Base-by-base conservation (phyloP, 1,140 invertebrate genomes). In the Callitettix versicolor region DNA sequence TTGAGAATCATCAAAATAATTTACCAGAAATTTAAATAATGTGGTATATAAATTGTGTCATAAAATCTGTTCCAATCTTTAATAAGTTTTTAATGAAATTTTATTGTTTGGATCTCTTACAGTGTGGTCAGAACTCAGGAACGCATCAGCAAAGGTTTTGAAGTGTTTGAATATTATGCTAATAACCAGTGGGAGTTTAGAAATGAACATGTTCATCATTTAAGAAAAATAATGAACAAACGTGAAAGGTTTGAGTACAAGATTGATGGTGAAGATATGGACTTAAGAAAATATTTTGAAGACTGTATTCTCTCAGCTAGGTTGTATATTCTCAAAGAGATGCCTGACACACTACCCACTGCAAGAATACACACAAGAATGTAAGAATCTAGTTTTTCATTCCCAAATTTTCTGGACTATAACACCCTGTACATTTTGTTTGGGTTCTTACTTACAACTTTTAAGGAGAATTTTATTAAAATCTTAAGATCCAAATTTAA, bases 171-270 rank as follows among this genome's bases (percentile, higher is more conserved):
- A 62, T 90, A 88, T 63, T 90, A 90, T 64, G 85, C 85, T 0
- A 90, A 87, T 63, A 88, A 86, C 64, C 84, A 87, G 55, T 90
- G 86, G 86, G 85, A 87, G 60, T 90, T 90, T 64, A 76, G 78
- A 42, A 85, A 83, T 36, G 75, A 80, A 22, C 76, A 79, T 57
- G 70, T 76, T 0, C 77, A 81, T 61, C 56, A 71, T 6, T 49
- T 82, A 2, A 68, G 85, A 44, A 60, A 69, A 34, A 66, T 74
- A 6, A 67, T 87, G 50, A 89, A 88, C 66, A 68, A 73, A 3
- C 71, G 67, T 49, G 86, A 88, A 65, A 72, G 73, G 40, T 55
- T 70, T 0, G 75, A 75, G 17, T 88, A 86, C 63, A 80, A 84
- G 43, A 67, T 87, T 3, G 79, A 88, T 56, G 84, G 83, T 4